Conservation (phyloP, 2,797 vertebrate species). For the Hirundo rustica region DNA sequence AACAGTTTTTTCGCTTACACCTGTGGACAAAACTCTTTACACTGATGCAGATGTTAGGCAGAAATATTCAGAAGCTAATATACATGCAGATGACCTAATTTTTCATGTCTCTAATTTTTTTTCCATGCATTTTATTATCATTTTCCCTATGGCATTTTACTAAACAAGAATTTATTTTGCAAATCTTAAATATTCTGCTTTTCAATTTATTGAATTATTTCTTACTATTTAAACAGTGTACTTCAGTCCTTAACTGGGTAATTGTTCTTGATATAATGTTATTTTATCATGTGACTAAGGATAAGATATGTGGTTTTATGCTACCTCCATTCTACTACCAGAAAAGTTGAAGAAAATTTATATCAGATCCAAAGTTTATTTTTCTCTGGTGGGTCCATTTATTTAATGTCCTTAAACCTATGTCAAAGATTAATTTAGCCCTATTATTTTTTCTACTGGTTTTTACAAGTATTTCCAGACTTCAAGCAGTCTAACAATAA, state of each 20-base stretch:
- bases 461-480: conserved; percentile 26
- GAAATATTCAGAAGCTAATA: background rate
- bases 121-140: background rate
- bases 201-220: background rate
- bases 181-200: background rate
- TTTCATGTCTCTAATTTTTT: background rate
- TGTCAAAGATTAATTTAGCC: background rate
- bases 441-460: background rate
- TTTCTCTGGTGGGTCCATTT: background rate
- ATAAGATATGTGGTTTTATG: background rate
- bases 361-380: background rate
- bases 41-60: background rate
- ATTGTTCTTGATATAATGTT: background rate
- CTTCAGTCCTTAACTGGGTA: background rate
- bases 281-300: background rate
- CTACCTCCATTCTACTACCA: background rate
- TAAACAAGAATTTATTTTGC: background rate
- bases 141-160: background rate
- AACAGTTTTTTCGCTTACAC: background rate
- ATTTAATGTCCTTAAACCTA: background rate
- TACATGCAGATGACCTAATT: background rate
- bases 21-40: background rate
- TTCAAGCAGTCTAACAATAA: background rate
- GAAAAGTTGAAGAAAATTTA: background rate
- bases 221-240: background rate